Evolutionary conservation across 1,140 invertebrate species (phyloP).

Genomic region (Brachionus sp.): DNA sequence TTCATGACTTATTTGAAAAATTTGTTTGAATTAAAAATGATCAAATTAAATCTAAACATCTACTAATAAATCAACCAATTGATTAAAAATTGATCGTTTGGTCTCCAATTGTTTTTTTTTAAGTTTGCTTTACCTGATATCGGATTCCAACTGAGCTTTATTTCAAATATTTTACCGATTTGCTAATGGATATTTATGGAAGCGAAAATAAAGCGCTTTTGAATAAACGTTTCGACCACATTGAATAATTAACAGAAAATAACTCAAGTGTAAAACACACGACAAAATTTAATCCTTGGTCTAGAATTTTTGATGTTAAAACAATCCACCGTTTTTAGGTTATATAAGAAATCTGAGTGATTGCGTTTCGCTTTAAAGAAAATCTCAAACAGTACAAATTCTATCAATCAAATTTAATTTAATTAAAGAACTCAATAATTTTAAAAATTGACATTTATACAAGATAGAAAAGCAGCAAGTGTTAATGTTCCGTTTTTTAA

Average conservation of each 20-base stretch:
- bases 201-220: slow-evolving; percentile 4
- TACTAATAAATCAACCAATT: background rate
- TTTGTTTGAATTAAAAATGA: background rate
- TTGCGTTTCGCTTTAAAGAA: background rate
- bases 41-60: background rate
- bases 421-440: background rate
- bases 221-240: background rate
- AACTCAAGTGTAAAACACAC: slow-evolving; percentile 29
- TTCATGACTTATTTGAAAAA: background rate
- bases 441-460: background rate
- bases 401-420: slow-evolving; percentile 21
- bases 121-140: slow-evolving; percentile 3
- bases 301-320: background rate
- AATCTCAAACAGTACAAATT: background rate
- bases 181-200: background rate
- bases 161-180: background rate
- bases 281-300: background rate
- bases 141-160: slow-evolving; percentile 17
- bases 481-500: slow-evolving; percentile 39
- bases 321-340: background rate
- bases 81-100: background rate
- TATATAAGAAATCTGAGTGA: background rate
- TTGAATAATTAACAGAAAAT: background rate
- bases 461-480: background rate
- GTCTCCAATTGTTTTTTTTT: background rate